These are phyloP conservation scores for Pseudonaja textilis DNA, from an alignment of 2,113 vertebrate genomes.

Conservation along the genomic window DNA sequence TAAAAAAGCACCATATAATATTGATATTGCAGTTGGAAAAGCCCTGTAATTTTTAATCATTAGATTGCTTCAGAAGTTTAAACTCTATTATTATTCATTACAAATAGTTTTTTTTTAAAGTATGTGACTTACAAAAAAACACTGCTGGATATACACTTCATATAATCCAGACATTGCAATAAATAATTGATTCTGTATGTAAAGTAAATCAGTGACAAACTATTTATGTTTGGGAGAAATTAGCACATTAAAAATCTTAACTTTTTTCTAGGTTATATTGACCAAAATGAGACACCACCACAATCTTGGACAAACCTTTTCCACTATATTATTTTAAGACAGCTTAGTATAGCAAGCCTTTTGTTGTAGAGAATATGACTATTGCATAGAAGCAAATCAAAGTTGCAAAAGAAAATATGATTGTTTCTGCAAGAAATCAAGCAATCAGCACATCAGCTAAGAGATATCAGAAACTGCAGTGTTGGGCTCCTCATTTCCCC, in stretches of 20 bases:
- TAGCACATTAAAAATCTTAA: background rate
- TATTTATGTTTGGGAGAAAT: background rate
- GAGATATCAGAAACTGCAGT: background rate
- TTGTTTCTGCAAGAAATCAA: background rate
- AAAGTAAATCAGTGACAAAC: slow-evolving; percentile 40
- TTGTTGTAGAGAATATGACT: background rate
- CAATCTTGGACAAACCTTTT: background rate
- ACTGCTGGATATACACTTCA: background rate
- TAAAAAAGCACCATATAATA: slow-evolving; percentile 2
- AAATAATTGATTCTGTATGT: slow-evolving; percentile 43
- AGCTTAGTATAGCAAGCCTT: background rate
- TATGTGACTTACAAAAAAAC: background rate
- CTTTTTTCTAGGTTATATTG: background rate
- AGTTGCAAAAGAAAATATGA: background rate
- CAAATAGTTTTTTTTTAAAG: background rate
- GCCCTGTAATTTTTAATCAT: slow-evolving; percentile 25
- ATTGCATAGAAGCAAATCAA: background rate
- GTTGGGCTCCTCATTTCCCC: background rate
- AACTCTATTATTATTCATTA: slow-evolving; percentile 4
- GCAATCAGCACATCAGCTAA: background rate
- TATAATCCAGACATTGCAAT: slow-evolving; percentile 34
- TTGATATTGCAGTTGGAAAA: slow-evolving; percentile 26
- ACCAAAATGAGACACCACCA: background rate
- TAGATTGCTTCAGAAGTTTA: slow-evolving; percentile 7
- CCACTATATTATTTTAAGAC: background rate